Base-by-base conservation (phyloP, 2,113 vertebrate genomes). In the Prochilodus magdalenae region DNA sequence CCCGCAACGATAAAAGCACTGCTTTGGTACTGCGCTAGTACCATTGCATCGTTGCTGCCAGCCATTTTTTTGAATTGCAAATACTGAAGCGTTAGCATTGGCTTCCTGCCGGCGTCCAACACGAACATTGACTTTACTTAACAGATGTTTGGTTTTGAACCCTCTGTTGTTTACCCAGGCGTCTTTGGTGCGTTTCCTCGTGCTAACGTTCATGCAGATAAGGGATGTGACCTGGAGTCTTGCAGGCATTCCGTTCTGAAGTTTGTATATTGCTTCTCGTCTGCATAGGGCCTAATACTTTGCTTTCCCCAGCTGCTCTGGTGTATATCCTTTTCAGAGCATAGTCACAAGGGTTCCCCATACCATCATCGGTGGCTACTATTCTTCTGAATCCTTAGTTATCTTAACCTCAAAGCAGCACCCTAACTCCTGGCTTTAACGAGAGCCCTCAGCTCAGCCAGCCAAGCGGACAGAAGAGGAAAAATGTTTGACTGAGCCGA, bases 1-100 rank as follows among this genome's bases (percentile, higher is more conserved):
- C 81, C 53, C 53, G 75, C 73, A 72, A 26, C 73, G 76, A 80
- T 69, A 71, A 70, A 53, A n/a, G 59, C 18, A 4, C 10, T 8
- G 1, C 24, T 40, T 27, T 76, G 59, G 76, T 73, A 16, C 79
- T 20, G 40, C 53, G 36, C 8, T 44, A 4, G 1, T 78, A 10
- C 49, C 60, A 40, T 78, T 55, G 76, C 44, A n/a, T 63, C 14
- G n/a, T 40, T 14, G 22, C 63, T 82, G 44, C 62, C 11, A 69
- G 72, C 14, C 59, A 30, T 70, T 51, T 62, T 72, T 84, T 89
- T 86, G 73, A 63, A 66, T 85, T 83, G 82, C 88, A 85, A 83
- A 89, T 82, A 13, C 22, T n/a, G 29, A 15, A 30, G 15, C 26
- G 16, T 60, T 65, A 14, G 22, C 13, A 5, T 71, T 53, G 44